Evolutionary conservation across 2,113 vertebrate species (phyloP), one percentile per base, ranked within the genome.

Genomic region (Leptobrachium ailaonicum): DNA sequence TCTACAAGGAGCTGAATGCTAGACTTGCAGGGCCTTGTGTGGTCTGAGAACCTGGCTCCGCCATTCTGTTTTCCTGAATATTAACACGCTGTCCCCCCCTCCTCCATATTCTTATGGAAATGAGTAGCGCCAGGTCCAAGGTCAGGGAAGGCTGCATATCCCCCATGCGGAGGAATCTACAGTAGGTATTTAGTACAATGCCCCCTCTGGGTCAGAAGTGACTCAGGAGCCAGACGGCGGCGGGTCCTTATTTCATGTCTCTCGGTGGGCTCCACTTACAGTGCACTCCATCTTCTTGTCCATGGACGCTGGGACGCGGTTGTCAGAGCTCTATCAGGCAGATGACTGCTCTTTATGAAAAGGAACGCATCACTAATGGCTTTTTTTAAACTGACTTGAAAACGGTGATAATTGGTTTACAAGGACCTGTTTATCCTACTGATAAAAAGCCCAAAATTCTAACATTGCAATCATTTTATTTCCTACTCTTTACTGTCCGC

Each of bases 81-180:
- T 72, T 41, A 64, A 56, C 71, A 56, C 58, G 45, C 71, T 73
- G 20, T 32, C 20, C 20, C 20, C 20, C 0, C 20, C 47, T 79
- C 41, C 44, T n/a, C 11, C 43, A 45, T 56, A 63, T 80, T 63
- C 40, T 63, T 47, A 74, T 68, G 53, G 79, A 80, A 74, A 80
- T 56, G 47, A 68, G 60, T 53, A 62, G 32, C 13, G 32, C 58
- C 32, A 2, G 58, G 71, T 69, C 66, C 54, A 74, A 74, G 71
- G 71, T 74, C 71, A 80, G 11, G 63, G 64, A 47, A 80, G 58
- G 44, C n/a, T 50, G n/a, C 20, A 40, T 13, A 54, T 58, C 9
- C 45, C 71, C 71, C 71, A 68, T 74, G 71, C 41, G 40, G 71
- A 68, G 71, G 63, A 45, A 60, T 60, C 79, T 69, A 32, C 40